phyloP scores from a whole-genome alignment of 1,140 invertebrate genomes.

The Drosophila novamexicana region DNA sequence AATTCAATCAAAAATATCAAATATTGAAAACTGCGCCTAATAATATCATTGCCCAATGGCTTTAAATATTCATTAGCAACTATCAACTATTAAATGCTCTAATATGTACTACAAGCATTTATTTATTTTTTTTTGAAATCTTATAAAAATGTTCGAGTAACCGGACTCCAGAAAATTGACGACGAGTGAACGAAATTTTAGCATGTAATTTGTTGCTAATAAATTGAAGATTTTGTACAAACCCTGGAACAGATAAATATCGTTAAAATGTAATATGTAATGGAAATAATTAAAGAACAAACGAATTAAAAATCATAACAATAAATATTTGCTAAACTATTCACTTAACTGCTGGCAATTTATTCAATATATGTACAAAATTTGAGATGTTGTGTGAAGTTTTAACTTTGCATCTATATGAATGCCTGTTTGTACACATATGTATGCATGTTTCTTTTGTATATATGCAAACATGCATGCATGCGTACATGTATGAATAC shows the following conservation, averaged over 20 bases:
- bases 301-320: slow-evolving; percentile 40
- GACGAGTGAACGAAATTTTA: slow-evolving; percentile 12
- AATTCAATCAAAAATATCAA: slow-evolving; percentile 34
- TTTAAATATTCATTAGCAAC: neutral
- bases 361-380: no score
- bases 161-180: neutral
- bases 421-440: no score
- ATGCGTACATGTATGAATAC: no score
- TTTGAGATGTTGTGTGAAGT: no score
- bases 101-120: slow-evolving; percentile 20
- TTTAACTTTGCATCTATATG: no score
- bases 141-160: slow-evolving; percentile 4
- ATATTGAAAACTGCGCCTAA: neutral
- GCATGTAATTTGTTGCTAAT: slow-evolving; percentile 38
- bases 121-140: slow-evolving; percentile 9
- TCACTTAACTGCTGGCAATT: neutral
- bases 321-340: slow-evolving; percentile 50
- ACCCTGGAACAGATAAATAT: slow-evolving; percentile 9
- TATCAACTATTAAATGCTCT: slow-evolving; percentile 18
- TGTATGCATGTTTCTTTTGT: no score
- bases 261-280: slow-evolving; percentile 37
- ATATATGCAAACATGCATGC: no score
- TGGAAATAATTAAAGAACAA: slow-evolving; percentile 28
- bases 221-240: slow-evolving; percentile 23
- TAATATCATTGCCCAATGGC: neutral